Conservation (phyloP, 2,888 invertebrate genomes). For the Atethmia centrago region DNA sequence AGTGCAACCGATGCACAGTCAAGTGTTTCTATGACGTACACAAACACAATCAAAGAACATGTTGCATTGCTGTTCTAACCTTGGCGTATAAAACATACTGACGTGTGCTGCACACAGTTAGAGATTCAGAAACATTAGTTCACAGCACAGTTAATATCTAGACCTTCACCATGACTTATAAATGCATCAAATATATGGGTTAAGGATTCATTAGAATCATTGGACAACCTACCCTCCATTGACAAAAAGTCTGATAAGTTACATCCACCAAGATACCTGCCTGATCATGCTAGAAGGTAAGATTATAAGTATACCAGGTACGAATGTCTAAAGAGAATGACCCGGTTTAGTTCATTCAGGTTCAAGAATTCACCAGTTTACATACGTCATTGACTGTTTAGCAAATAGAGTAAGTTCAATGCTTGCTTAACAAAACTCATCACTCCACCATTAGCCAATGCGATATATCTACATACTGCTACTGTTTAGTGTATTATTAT, state of each 20-base stretch:
- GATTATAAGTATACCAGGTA: too few species aligned
- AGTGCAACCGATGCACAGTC: neutral
- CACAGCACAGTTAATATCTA: neutral
- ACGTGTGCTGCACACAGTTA: neutral
- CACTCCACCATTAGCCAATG: constrained; percentile 13
- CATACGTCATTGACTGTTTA: constrained; percentile 28
- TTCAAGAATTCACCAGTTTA: constrained; percentile 35
- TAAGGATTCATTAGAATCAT: neutral
- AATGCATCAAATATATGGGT: neutral
- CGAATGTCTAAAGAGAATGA: neutral
- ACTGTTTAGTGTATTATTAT: constrained; percentile 47
- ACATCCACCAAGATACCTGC: neutral
- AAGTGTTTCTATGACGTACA: constrained; percentile 24
- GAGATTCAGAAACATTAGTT: neutral
- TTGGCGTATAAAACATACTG: neutral
- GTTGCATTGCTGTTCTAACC: constrained; percentile 34
- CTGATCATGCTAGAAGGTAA: neutral
- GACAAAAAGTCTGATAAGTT: neutral
- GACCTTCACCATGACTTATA: neutral
- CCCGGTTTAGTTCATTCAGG: constrained; percentile 43
- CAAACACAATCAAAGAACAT: constrained; percentile 19
- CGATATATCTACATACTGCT: constrained; percentile 22
- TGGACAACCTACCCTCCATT: neutral
- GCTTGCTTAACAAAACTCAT: neutral
- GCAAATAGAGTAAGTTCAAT: constrained; percentile 6